Base-by-base conservation (phyloP, 2,888 invertebrate genomes). In the Lasioglossum malachurum region DNA sequence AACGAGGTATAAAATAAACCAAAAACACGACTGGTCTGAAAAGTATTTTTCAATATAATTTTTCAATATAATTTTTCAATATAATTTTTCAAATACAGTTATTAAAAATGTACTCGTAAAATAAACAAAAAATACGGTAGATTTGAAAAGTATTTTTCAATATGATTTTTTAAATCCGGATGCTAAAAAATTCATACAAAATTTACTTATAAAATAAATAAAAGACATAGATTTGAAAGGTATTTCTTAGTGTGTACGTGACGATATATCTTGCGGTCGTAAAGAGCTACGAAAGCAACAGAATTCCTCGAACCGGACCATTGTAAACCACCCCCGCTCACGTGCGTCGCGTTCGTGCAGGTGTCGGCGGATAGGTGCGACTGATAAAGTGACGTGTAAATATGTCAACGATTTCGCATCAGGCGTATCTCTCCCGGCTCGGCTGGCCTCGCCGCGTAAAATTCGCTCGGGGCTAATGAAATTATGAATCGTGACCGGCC, bases 371-470 rank as follows among this genome's bases (percentile, higher is more conserved):
- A 80, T 80, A 79, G 35, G 72, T 81, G n/a, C 74, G 41, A 71
- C 87, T 85, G 90, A 90, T 90, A 90, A 90, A 86, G 75, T 38
- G 91, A 86, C 85, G 87, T 83, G 87, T 88, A 90, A 90, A 90
- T 90, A 90, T 89, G 87, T 81, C 75, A 84, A 75, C 87, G 88
- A 90, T 90, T 89, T 84, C 80, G 84, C 86, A 83, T 90, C 72
- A 78, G 38, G 46, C 71, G 75, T 84, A 76, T 85, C 83, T 38
- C 72, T 38, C 69, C n/a, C 16, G 74, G 57, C 46, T 16, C 27
- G 76, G 74, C 31, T 5, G 12, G 23, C 64, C 74, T 38, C 35
- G 12, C 16, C 23, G 72, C 16, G 75, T 23, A 71, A 78, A 75
- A 38, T 71, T 35, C 57, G 79, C 77, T 67, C 38, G 60, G 12